These are phyloP conservation scores for Polyergus mexicanus DNA, from an alignment of 1,140 invertebrate species.

Conservation along the genomic window DNA sequence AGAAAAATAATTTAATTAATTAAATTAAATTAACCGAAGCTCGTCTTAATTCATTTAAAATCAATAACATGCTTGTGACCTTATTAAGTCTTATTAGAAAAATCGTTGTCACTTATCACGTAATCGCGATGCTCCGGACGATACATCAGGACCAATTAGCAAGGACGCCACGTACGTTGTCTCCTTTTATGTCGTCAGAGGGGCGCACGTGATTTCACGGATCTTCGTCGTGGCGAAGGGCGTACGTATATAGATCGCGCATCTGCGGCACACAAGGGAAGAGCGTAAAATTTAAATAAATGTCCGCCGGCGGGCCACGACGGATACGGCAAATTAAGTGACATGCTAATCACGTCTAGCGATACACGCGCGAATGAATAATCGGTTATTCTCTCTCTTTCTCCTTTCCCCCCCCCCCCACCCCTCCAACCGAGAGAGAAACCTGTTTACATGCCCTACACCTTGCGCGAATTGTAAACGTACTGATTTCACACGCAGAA, in stretches of 20 bases:
- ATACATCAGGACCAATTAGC: conserved; percentile 54
- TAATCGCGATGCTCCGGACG: background rate
- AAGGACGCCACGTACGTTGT: conserved; percentile 4
- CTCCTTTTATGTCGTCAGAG: conserved; percentile 70
- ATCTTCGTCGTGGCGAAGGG: conserved; percentile 69
- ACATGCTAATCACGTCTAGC: conserved; percentile 83
- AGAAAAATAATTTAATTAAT: too few species aligned
- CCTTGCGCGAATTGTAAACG: conserved; percentile 17
- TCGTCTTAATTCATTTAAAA: conserved; percentile 1
- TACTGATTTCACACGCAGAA: background rate
- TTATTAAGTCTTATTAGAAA: background rate
- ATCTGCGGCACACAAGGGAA: conserved; percentile 78
- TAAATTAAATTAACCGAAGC: background rate
- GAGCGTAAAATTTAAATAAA: conserved; percentile 86
- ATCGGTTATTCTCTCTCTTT: conserved; percentile 63
- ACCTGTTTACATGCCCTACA: conserved; percentile 71
- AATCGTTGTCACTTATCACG: background rate
- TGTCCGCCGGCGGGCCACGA: conserved; percentile 77
- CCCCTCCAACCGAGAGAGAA: conserved; percentile 63
- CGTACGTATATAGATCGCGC: conserved; percentile 45
- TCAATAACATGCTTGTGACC: too few species aligned
- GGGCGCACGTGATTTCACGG: conserved; percentile 81
- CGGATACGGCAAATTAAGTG: conserved; percentile 82
- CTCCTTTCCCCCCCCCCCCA: background rate
- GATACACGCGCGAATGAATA: conserved; percentile 74